phyloP scores from a whole-genome alignment of 2,888 invertebrate species.

The Dioctria linearis region DNA sequence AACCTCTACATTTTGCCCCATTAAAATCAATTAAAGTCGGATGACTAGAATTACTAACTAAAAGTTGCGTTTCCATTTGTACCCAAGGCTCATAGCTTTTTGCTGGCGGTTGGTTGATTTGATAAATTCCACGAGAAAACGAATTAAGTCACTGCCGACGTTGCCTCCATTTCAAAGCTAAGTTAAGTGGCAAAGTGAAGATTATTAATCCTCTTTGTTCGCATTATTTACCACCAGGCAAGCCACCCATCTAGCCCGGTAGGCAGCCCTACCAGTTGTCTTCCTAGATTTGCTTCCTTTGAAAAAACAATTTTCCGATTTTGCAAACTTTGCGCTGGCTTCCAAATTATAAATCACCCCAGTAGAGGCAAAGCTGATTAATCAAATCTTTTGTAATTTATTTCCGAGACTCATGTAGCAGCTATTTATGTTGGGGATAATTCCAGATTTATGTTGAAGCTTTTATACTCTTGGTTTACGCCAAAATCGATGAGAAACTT shows the following conservation, averaged over 20 bases:
- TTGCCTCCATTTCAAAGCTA: not conserved
- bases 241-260: not conserved
- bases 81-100: not conserved
- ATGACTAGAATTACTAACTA: constrained; percentile 16
- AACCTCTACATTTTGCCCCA: constrained; percentile 42
- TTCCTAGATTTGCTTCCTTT: constrained; percentile 24
- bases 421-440: constrained; percentile 60
- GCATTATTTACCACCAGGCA: not conserved
- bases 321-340: constrained; percentile 39
- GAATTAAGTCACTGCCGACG: constrained; percentile 10
- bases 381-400: constrained; percentile 58
- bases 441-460: constrained; percentile 46
- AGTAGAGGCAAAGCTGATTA: constrained; percentile 56
- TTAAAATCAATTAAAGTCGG: constrained; percentile 50
- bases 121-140: constrained; percentile 10
- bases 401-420: constrained; percentile 62
- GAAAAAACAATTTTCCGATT: constrained; percentile 47
- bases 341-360: constrained; percentile 51
- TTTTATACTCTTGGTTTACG: constrained; percentile 44
- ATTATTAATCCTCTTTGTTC: constrained; percentile 27
- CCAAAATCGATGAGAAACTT: constrained; percentile 43
- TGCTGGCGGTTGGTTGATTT: not conserved
- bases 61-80: not conserved
- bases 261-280: not conserved
- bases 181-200: constrained; percentile 1